Percentiles rank a stretch among this genome's conserved stretches.
Conservation (phyloP, 2,113 vertebrate species). For the Cranoglanis bouderius region DNA sequence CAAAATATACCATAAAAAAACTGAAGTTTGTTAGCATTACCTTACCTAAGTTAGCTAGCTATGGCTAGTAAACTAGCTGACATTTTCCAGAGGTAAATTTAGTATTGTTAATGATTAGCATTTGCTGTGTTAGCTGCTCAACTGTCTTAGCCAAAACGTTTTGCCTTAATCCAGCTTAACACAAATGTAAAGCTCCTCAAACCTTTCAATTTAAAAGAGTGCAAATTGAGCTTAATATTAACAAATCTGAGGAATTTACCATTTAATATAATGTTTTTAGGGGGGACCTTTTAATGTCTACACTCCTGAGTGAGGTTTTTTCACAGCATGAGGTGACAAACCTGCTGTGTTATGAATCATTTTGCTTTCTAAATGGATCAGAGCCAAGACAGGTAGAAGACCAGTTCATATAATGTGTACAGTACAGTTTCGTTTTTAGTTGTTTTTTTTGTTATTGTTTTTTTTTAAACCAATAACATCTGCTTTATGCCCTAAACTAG, state of each 20-base stretch:
- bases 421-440: background rate
- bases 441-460: background rate
- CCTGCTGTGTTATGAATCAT: background rate
- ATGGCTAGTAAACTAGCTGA: background rate
- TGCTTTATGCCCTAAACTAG: background rate
- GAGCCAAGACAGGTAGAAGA: background rate
- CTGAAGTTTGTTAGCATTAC: background rate
- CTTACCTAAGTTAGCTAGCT: background rate
- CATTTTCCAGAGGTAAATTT: background rate
- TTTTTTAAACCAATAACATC: background rate
- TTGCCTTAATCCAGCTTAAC: background rate
- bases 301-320: background rate
- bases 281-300: background rate
- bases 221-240: background rate
- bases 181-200: background rate
- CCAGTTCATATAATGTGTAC: background rate
- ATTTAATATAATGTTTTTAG: background rate
- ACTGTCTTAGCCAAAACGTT: background rate
- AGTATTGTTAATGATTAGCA: background rate
- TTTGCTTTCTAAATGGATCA: background rate
- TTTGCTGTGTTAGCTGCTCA: background rate
- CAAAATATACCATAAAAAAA: background rate
- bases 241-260: background rate
- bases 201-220: background rate
- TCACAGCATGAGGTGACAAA: background rate